Evolutionary conservation across 1,140 invertebrate genomes (phyloP), one percentile per base, ranked within the genome.

Genomic region (Macrosteles quadrilineatus): DNA sequence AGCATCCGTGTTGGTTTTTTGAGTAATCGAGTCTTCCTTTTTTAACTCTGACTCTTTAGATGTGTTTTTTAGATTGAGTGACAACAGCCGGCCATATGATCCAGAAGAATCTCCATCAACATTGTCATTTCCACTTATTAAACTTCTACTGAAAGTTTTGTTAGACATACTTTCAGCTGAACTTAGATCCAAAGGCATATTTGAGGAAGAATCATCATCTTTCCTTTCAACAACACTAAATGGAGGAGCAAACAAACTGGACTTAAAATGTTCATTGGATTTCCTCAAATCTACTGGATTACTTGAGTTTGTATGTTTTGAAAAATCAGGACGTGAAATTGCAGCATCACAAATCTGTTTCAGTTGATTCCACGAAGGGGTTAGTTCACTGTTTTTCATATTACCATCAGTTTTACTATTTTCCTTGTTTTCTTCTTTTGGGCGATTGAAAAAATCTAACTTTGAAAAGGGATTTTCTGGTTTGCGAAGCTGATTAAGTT

Each of bases 131-230:
- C 19, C 63, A 19, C 17, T 27, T 11, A 27, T 9, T 43, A 9
- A 1, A 45, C 23, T 21, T 1, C 31, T 14, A 64, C 19, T 17
- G 9, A 14, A 1, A 21, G 2, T 66, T 9, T 36, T 45, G 23
- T 21, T 66, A 66, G 23, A 21, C 21, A 3, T 45, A 66, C 27
- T 43, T 43, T 66, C 63, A 45, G 17, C 40, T 6, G 63, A 45
- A 25, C 63, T 66, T 30, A 66, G 25, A 66, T 66, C 63, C 23
- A 66, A 45, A 27, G 63, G 63, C 3, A 27, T 45, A 29, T 43
- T 66, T 23, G 40, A 9, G 19, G 63, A 66, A 43, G 43, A 32
- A 66, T 66, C 36, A 30, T 40, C 31, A 25, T 64, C 6, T 3
- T 45, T 43, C 11, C 1, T 27, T 66, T 31, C 21, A 32, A 43